These are phyloP conservation scores for Drosophila nr. medialis DNA, from an alignment of 2,888 invertebrate genomes.

Conservation along the genomic window DNA sequence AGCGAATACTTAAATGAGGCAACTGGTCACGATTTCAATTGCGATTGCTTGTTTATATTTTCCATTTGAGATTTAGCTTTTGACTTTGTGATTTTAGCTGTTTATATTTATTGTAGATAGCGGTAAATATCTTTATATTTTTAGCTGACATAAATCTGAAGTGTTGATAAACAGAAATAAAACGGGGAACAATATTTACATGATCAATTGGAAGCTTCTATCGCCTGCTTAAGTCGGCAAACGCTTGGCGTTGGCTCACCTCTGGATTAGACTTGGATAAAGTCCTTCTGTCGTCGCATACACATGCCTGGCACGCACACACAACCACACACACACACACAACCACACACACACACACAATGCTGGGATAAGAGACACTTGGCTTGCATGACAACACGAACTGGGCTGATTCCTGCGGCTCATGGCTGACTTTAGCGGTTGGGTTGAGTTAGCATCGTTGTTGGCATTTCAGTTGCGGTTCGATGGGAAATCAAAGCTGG, in stretches of 20 bases:
- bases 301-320: slow-evolving; percentile 55
- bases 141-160: not conserved
- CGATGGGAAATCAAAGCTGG: slow-evolving; percentile 44
- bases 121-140: not conserved
- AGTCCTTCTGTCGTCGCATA: slow-evolving; percentile 19
- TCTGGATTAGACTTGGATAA: not conserved
- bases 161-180: not conserved
- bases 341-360: slow-evolving; percentile 52
- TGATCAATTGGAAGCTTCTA: slow-evolving; percentile 10
- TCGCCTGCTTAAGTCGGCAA: not conserved
- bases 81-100: not conserved
- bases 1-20: not conserved
- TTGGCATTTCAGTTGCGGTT: slow-evolving; percentile 31
- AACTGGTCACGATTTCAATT: not conserved
- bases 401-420: not conserved
- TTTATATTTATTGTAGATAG: not conserved
- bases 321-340: slow-evolving; percentile 49
- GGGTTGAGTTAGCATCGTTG: slow-evolving; percentile 6
- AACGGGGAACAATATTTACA: not conserved
- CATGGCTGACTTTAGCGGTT: slow-evolving; percentile 6
- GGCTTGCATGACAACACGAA: slow-evolving; percentile 41
- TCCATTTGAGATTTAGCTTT: not conserved
- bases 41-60: not conserved
- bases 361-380: slow-evolving; percentile 62
- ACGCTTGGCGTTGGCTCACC: not conserved